Conservation (phyloP, 2,888 invertebrate species). For the Drosophila hawaiiensis region DNA sequence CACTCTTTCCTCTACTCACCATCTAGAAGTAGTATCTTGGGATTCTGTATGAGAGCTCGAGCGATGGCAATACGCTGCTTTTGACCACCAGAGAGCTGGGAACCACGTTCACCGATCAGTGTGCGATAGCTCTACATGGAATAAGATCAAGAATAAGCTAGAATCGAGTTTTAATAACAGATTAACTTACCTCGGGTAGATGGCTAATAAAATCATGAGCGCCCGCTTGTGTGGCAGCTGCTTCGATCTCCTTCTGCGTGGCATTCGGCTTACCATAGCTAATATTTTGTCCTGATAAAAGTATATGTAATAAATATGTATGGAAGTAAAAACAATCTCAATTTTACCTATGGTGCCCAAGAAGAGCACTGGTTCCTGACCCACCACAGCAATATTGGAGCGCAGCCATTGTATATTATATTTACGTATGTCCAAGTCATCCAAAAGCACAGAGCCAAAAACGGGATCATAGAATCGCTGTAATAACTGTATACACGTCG, state of each 20-base stretch:
- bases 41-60: conserved; percentile 91
- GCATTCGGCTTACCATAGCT: conserved; percentile 90
- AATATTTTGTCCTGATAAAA: conserved; percentile 86
- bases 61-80: conserved; percentile 95
- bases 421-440: conserved; percentile 88
- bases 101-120: conserved; percentile 91
- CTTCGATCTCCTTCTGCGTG: conserved; percentile 89
- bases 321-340: rapidly evolving
- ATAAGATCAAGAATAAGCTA: neutral
- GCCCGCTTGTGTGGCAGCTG: conserved; percentile 90
- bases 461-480: conserved; percentile 91
- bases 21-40: conserved; percentile 91
- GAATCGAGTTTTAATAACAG: neutral
- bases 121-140: conserved; percentile 90
- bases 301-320: neutral
- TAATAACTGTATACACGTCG: conserved; percentile 91
- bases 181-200: conserved; percentile 88
- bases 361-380: conserved; percentile 95
- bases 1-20: conserved; percentile 77
- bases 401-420: conserved; percentile 91
- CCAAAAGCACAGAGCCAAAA: conserved; percentile 87
- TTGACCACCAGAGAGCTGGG: conserved; percentile 93
- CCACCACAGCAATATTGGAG: conserved; percentile 93
- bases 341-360: conserved; percentile 88
- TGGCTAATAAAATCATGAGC: conserved; percentile 91